Evolutionary conservation across 1,140 invertebrate species (phyloP).

Genomic region (Cyphomyrmex costatus): DNA sequence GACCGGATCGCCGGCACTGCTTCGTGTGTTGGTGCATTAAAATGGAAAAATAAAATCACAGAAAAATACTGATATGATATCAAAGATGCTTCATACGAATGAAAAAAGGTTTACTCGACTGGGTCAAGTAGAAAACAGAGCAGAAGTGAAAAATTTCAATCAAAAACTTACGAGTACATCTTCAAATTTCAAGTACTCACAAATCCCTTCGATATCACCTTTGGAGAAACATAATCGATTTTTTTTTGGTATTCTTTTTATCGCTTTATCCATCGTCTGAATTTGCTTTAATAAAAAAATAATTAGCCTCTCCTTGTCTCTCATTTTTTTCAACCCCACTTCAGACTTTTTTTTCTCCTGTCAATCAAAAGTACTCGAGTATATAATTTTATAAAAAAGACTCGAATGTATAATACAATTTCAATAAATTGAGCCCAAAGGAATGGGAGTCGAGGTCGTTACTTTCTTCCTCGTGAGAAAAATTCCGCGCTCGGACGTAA

Average conservation of each 20-base stretch:
- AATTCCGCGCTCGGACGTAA: constrained; percentile 15
- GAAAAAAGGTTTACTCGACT: neutral
- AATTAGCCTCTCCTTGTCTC: neutral
- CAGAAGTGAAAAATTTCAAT: neutral
- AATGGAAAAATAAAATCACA: constrained; percentile 25
- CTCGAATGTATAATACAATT: neutral
- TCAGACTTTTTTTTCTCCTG: too few species aligned
- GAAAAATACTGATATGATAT: constrained; percentile 20
- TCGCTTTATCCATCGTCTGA: neutral
- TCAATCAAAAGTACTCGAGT: neutral
- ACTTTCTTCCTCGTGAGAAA: constrained; percentile 34
- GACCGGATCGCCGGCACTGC: constrained; percentile 42
- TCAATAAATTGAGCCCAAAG: neutral
- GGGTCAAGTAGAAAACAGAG: neutral
- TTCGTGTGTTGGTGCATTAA: constrained; percentile 19
- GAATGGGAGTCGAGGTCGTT: constrained; percentile 9
- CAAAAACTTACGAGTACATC: neutral
- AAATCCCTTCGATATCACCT: neutral
- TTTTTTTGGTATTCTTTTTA: neutral
- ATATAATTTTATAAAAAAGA: constrained; percentile 1
- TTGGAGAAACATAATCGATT: neutral
- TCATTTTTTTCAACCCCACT: neutral
- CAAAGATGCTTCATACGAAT: neutral
- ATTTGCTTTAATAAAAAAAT: neutral
- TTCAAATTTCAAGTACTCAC: neutral